A percentile compares a stretch with the other conserved stretches of the same genome.
These are phyloP conservation scores for Streptopelia turtur DNA, from an alignment of 2,797 vertebrate genomes.

Conservation along the genomic window DNA sequence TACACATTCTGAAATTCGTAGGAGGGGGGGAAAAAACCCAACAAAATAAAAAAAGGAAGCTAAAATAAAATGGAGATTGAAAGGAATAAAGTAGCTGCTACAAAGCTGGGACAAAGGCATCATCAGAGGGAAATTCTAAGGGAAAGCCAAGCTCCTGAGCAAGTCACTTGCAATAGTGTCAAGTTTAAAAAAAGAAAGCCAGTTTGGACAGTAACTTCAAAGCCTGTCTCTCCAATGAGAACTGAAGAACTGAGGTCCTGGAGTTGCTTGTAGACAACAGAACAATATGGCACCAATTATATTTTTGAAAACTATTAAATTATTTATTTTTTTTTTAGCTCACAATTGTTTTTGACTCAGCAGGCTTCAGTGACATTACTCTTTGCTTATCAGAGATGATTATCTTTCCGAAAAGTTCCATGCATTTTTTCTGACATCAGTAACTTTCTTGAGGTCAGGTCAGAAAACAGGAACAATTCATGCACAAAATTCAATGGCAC, in stretches of 20 bases:
- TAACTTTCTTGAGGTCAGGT: neutral
- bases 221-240: neutral
- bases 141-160: neutral
- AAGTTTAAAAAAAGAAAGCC: neutral
- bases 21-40: too few relatives aligned
- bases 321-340: neutral
- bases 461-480: neutral
- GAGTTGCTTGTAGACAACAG: neutral
- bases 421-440: neutral
- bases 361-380: neutral
- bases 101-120: neutral
- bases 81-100: neutral
- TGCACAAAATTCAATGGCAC: neutral
- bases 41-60: neutral
- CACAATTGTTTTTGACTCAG: neutral
- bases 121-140: neutral
- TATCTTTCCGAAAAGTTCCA: neutral
- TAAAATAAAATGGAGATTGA: neutral
- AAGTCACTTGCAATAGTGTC: neutral
- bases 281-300: neutral
- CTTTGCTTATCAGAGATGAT: neutral
- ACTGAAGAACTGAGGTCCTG: neutral
- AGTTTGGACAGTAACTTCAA: neutral
- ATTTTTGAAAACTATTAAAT: neutral
- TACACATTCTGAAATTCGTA: neutral